Evolutionary conservation across 2,797 vertebrate genomes (phyloP).

Genomic region (Chrosomus eos): DNA sequence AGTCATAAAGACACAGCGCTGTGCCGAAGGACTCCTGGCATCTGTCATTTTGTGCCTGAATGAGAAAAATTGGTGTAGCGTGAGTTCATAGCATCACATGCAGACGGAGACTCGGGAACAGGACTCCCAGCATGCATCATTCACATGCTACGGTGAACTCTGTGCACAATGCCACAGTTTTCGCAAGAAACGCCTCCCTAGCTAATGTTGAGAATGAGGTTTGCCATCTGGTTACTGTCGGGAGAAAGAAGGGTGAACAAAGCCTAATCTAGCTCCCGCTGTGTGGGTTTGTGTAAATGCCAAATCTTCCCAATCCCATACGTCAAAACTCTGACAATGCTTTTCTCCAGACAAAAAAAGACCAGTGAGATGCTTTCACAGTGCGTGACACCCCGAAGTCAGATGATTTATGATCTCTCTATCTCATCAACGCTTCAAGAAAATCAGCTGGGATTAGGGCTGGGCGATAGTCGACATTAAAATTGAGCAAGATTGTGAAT

Average conservation of each 20-base stretch:
- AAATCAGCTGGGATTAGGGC: background rate
- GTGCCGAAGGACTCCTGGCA: constrained; percentile 25
- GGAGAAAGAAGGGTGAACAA: constrained; percentile 51
- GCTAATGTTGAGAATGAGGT: constrained; percentile 52
- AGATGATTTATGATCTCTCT: constrained; percentile 7
- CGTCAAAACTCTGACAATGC: background rate
- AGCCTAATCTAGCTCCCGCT: constrained; percentile 51
- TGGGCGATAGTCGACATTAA: background rate
- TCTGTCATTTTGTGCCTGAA: constrained; percentile 39
- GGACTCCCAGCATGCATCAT: constrained; percentile 59
- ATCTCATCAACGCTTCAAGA: background rate
- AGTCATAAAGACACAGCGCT: constrained; percentile 10
- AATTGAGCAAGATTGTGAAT: background rate
- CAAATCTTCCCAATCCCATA: constrained; percentile 3
- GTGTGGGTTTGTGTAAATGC: constrained; percentile 45
- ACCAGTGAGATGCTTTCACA: constrained; percentile 2
- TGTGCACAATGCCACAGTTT: constrained; percentile 43
- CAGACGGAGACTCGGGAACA: constrained; percentile 54
- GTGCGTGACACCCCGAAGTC: background rate
- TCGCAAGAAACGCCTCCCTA: constrained; percentile 32
- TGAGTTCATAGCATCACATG: constrained; percentile 20
- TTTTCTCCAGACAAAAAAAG: background rate
- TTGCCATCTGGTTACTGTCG: constrained; percentile 58
- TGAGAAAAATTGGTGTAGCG: constrained; percentile 13
- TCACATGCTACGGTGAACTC: constrained; percentile 49